A percentile compares a stretch with the other conserved stretches of the same genome.
phyloP scores from a whole-genome alignment of 1,140 invertebrate genomes.

The Lycorma delicatula region DNA sequence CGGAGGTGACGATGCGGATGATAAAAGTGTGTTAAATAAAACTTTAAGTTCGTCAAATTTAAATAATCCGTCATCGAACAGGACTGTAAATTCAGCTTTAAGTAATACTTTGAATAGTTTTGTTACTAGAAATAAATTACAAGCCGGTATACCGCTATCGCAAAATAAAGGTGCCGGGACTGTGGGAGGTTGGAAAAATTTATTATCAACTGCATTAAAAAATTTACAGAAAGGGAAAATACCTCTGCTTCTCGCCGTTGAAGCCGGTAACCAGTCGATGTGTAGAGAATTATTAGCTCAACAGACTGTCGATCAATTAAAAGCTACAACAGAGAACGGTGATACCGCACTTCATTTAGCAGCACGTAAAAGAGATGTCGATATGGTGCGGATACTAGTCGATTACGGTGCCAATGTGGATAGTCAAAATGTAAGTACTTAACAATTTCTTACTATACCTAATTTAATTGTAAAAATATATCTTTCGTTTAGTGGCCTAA shows the following conservation, averaged over 20 bases:
- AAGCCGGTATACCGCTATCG: conserved; percentile 35
- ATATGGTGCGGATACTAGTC: conserved; percentile 83
- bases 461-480: neutral
- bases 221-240: conserved; percentile 77
- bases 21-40: no score
- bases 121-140: conserved; percentile 45
- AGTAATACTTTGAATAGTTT: conserved; percentile 33
- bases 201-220: conserved; percentile 18
- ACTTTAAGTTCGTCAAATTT: no score
- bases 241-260: conserved; percentile 84
- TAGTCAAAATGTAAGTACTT: conserved; percentile 65
- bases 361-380: conserved; percentile 76
- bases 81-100: no score
- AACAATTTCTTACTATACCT: no score
- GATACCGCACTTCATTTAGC: conserved; percentile 90
- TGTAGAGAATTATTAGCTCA: conserved; percentile 79
- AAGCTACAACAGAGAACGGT: conserved; percentile 61
- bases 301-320: conserved; percentile 70
- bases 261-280: conserved; percentile 87
- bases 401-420: conserved; percentile 89
- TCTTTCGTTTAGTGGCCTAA: neutral
- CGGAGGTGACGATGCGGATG: no score
- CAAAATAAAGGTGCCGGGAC: conserved; percentile 3
- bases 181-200: conserved; percentile 13
- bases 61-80: no score